Evolutionary conservation across 1,140 invertebrate genomes (phyloP), one percentile per base, ranked within the genome.

Genomic region (Leptoteleia sp.): DNA sequence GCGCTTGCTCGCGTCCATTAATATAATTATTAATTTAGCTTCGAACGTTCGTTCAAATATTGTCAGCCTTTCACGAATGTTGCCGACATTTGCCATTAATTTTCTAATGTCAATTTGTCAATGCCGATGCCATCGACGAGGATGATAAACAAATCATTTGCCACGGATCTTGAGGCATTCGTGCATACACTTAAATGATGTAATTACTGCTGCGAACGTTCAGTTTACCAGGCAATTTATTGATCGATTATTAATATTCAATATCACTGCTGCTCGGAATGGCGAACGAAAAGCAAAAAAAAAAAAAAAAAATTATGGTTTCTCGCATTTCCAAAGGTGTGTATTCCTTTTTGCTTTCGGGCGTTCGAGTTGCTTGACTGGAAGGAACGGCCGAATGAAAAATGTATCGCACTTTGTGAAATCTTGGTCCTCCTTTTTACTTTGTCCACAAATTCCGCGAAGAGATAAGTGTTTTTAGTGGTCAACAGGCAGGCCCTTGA

Each of bases 371-470:
- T 2, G 16, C n/a, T 12, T 8, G n/a, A 3, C 7, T 35, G 37
- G 6, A 15, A 22, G 5, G 15, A 17, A 43, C 1, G 1, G 17
- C 11, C 22, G 6, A 9, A 52, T 19, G 47, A 37, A 19, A 37
- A 35, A 33, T 25, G 12, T 29, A 13, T 45, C 15, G 7, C 9
- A 50, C 16, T 35, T 16, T 37, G 15, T 27, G 15, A 45, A 52
- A 52, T 35, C 9, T 33, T 48, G 48, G 35, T 38, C 50, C 13
- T 37, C 1, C 6, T 42, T 33, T 27, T 47, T 48, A 29, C 45
- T 65, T 65, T 42, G 62, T 52, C n/a, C 47, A 65, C 27, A 16
- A 68, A 68, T 68, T 45, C 50, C 12, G 31, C 19, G 64, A 55
- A 57, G 11, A 47, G 64, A 45, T 55, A 29, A 68, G 50, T 52